phyloP scores from a whole-genome alignment of 2,113 vertebrate genomes.

The Galbula dea region DNA sequence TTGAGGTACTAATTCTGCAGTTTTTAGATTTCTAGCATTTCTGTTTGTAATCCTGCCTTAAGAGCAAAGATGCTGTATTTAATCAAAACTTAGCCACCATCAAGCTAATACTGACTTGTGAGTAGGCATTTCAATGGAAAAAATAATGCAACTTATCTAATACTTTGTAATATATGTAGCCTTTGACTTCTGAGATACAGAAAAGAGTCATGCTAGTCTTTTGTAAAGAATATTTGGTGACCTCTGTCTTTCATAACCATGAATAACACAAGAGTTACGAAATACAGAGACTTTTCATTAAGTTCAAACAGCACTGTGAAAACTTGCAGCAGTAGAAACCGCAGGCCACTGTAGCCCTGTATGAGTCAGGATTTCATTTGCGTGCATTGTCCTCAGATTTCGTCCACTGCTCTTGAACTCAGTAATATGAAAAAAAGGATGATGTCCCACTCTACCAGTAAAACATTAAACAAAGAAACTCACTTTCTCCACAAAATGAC shows the following conservation, averaged over 20 bases:
- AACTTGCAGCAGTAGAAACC: not conserved
- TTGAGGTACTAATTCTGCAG: not conserved
- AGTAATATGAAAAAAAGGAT: not conserved
- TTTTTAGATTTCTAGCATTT: not conserved
- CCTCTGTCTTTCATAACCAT: not conserved
- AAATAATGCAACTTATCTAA: not conserved
- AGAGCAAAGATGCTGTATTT: not conserved
- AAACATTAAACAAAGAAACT: not conserved
- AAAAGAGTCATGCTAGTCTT: not conserved
- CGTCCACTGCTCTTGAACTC: not conserved
- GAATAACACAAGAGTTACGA: not conserved
- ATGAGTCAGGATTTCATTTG: not conserved
- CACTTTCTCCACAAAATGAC: not conserved
- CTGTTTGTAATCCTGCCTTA: not conserved
- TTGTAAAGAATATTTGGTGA: not conserved
- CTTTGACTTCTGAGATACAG: not conserved
- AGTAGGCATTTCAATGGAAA: not conserved
- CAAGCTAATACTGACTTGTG: not conserved
- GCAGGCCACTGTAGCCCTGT: not conserved
- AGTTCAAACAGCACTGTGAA: not conserved
- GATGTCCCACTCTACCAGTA: not conserved
- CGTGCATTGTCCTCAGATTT: not conserved
- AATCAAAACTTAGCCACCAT: not conserved
- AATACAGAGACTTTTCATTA: not conserved
- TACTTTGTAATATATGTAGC: not conserved